These are phyloP conservation scores for Hydrozoanthus tunicans DNA, from an alignment of 64 coral and sea anemone genomes.

Conservation along the genomic window DNA sequence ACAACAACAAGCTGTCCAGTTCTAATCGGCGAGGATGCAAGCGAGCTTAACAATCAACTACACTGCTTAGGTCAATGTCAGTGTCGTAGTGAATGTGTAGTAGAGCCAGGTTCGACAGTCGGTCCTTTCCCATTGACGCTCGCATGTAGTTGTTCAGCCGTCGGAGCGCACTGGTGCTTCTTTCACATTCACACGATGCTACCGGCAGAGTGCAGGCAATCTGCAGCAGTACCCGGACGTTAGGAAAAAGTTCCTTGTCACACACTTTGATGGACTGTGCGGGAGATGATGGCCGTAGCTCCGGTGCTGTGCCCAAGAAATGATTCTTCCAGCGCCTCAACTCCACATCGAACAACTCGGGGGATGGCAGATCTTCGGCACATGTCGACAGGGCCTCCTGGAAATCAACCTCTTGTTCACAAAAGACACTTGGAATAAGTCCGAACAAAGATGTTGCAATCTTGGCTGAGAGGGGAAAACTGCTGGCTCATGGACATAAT, in stretches of 20 bases:
- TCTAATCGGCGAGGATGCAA: too few species aligned
- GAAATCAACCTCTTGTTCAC: background rate
- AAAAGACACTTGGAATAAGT: background rate
- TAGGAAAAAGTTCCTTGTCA: background rate
- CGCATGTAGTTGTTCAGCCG: too few species aligned
- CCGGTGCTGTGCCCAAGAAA: background rate
- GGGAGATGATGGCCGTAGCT: too few species aligned
- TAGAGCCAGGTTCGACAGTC: too few species aligned
- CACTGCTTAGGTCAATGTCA: too few species aligned
- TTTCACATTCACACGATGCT: too few species aligned
- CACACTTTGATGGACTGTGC: background rate
- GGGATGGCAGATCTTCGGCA: background rate
- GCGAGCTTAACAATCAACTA: too few species aligned
- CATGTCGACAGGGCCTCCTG: background rate
- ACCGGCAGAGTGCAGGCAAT: too few species aligned
- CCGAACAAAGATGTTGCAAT: slow-evolving; percentile 4
- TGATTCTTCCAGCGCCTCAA: background rate
- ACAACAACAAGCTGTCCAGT: too few species aligned
- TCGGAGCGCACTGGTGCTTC: too few species aligned
- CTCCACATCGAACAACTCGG: background rate
- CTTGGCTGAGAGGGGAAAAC: background rate
- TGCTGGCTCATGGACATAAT: slow-evolving; percentile 5
- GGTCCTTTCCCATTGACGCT: too few species aligned
- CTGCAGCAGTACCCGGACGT: background rate
- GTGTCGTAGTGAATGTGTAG: too few species aligned